A percentile compares a stretch with the other conserved stretches of the same genome.
Conservation (phyloP, 2,888 invertebrate species). For the Orthosia incerta region DNA sequence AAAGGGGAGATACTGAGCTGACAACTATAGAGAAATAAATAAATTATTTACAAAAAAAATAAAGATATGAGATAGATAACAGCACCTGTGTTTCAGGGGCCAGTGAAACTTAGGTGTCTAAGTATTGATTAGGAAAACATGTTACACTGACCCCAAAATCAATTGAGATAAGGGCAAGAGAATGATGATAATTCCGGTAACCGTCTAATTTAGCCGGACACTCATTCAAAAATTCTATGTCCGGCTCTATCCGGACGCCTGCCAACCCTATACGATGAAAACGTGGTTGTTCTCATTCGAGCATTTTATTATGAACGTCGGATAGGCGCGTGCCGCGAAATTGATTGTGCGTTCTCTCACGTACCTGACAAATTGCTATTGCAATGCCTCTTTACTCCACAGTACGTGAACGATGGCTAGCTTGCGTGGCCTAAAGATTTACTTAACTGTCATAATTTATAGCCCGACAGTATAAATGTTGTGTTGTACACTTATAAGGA, state of each 20-base stretch:
- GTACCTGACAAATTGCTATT: slow-evolving; percentile 81
- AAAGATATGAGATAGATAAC: no score
- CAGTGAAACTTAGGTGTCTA: no score
- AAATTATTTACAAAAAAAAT: no score
- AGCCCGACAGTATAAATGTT: slow-evolving; percentile 47
- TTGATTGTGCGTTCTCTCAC: slow-evolving; percentile 82
- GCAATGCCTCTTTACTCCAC: slow-evolving; percentile 73
- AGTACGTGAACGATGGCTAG: slow-evolving; percentile 68
- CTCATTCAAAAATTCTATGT: not conserved
- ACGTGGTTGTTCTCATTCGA: slow-evolving; percentile 67
- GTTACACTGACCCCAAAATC: no score
- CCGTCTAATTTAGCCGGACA: not conserved
- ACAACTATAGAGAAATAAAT: no score
- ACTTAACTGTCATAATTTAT: slow-evolving; percentile 64
- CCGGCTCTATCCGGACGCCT: not conserved
- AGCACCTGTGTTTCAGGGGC: no score
- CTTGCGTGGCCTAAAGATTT: slow-evolving; percentile 64
- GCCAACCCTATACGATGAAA: slow-evolving; percentile 41
- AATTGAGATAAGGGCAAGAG: no score
- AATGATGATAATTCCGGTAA: no score
- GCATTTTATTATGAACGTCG: slow-evolving; percentile 76
- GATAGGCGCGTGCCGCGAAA: slow-evolving; percentile 82
- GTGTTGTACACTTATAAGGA: slow-evolving; percentile 47
- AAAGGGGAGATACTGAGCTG: no score
- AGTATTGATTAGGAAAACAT: no score